Base-by-base conservation (phyloP, 2,113 vertebrate species). In the Boulengerochromis microlepis region DNA sequence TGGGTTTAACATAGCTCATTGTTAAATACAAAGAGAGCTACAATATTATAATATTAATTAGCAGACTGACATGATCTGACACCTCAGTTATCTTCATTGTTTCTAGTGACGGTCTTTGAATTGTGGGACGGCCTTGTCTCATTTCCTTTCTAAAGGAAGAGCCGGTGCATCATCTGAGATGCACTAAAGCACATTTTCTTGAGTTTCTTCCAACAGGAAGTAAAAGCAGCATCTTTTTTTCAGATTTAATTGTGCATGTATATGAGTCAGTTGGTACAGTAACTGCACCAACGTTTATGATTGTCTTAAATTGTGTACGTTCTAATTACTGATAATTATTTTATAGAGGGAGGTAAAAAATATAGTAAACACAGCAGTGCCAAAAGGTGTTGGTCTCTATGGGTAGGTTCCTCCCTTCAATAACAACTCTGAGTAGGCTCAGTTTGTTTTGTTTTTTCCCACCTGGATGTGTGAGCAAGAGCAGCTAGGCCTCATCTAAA, bases 31-130 rank as follows among this genome's bases (percentile, higher is more conserved):
- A 69, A 69, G 7, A 69, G 19, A 69, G 35, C 11, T 22, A 22
- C 4, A 40, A 1, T 40, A 42, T 40, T 11, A 1, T 38, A 8
- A n/a, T 40, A 69, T 69, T 69, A 66, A 38, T 66, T 1, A 38
- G 33, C 33, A 66, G 10, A 66, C 11, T 66, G 33, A 22, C 33
- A 38, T 8, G 33, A 66, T 66, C 19, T 38, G 10, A 10, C 61
- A 66, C 10, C 3, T 66, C 10, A 22, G 61, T 0, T 38, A 12
- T 31, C 15, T 19, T 4, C 5, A 0, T 0, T 35, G 16, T 35
- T 64, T 19, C 11, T 64, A 33, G 11, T 64, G 59, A 33, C 13
- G 1, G 16, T 35, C 31, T 33, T 61, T 64, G 31, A 64, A 35
- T 13, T 57, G 11, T 57, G 54, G 54, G 54, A 57, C 4, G 4